phyloP scores from a whole-genome alignment of 2,888 invertebrate genomes.

The Andricus curvator region DNA sequence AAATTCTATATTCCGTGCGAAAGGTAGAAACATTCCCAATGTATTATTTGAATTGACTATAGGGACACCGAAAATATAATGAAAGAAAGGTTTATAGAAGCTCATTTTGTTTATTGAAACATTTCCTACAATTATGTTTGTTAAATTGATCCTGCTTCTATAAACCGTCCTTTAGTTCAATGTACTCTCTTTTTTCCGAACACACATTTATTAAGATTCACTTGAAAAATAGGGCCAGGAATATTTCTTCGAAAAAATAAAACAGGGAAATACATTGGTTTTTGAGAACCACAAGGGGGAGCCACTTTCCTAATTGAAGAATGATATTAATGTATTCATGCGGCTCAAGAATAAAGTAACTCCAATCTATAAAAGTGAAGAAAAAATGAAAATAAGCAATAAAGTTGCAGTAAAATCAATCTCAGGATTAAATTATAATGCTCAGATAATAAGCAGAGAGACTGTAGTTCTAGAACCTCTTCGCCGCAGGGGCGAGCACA shows the following conservation, averaged over 20 bases:
- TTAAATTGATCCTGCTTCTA: no score
- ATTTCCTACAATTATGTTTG: no score
- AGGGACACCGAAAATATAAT: no score
- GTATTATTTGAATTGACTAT: no score
- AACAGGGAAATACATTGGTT: not conserved
- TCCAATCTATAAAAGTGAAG: not conserved
- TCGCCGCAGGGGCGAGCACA: not conserved
- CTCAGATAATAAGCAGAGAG: constrained; percentile 17
- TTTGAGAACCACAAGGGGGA: not conserved
- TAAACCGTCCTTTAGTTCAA: not conserved
- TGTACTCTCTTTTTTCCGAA: not conserved
- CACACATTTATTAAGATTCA: not conserved
- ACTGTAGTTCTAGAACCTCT: not conserved
- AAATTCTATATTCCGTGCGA: no score
- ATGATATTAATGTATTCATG: not conserved
- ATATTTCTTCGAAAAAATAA: not conserved
- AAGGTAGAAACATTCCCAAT: no score
- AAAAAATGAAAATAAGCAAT: not conserved
- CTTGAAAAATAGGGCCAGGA: not conserved
- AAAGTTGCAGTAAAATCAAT: constrained; percentile 11
- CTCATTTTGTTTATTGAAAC: no score
- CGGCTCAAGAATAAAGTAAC: not conserved
- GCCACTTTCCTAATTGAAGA: not conserved
- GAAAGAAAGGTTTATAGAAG: no score
- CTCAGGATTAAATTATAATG: not conserved